A percentile compares a stretch with the other conserved stretches of the same genome.
Evolutionary conservation across 2,113 vertebrate species (phyloP).

Genomic region (Eleginops maclovinus): DNA sequence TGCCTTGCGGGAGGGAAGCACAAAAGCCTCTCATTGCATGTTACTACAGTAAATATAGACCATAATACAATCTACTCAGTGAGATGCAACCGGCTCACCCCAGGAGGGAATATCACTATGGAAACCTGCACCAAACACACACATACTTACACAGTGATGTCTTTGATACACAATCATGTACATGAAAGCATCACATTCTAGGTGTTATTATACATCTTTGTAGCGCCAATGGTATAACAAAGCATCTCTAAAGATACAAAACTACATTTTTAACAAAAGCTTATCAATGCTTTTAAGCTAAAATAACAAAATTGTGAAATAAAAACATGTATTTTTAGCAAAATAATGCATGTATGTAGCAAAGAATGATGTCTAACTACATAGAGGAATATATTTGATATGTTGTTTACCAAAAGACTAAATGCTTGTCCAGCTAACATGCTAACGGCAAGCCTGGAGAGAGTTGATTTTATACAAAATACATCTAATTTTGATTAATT

Average conservation of each 20-base stretch:
- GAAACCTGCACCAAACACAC: constrained; percentile 61
- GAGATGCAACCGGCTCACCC: constrained; percentile 61
- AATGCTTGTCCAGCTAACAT: neutral
- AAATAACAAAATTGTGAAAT: no score
- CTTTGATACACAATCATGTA: constrained; percentile 11
- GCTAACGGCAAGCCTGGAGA: no score
- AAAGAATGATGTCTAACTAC: neutral
- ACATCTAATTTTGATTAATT: no score
- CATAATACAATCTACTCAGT: constrained; percentile 71
- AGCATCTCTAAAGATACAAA: no score
- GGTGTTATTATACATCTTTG: no score
- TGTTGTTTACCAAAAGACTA: neutral
- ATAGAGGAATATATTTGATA: neutral
- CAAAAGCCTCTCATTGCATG: constrained; percentile 70
- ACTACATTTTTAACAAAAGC: no score
- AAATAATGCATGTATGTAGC: no score
- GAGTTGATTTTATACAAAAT: no score
- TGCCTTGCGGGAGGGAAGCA: constrained; percentile 58
- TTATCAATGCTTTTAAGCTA: no score
- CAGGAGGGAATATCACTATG: constrained; percentile 65
- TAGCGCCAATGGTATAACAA: no score
- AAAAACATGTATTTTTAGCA: no score
- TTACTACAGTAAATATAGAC: constrained; percentile 78
- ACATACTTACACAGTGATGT: constrained; percentile 15
- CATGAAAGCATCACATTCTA: constrained; percentile 26